Evolutionary conservation across 2,888 invertebrate species (phyloP).

Genomic region (Lottia gigantea): DNA sequence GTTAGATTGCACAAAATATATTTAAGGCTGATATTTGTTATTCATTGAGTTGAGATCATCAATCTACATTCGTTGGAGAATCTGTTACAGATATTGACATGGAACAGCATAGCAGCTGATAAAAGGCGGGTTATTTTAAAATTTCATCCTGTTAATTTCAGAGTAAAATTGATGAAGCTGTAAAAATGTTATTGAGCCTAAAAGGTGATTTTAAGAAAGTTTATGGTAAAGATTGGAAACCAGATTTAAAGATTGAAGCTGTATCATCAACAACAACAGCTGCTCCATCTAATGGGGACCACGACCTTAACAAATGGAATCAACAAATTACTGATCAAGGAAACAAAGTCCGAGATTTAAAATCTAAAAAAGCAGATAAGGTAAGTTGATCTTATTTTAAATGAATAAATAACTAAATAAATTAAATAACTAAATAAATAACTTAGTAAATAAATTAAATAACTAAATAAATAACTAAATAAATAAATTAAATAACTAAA

Average conservation of each 20-base stretch:
- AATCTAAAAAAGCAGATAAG: slow-evolving; percentile 77
- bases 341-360: slow-evolving; percentile 78
- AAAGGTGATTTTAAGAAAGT: slow-evolving; percentile 81
- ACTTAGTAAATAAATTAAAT: too few species aligned
- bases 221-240: slow-evolving; percentile 78
- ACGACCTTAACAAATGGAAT: slow-evolving; percentile 46
- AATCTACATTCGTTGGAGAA: too few species aligned
- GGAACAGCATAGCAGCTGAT: too few species aligned
- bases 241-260: slow-evolving; percentile 37
- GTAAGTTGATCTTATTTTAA: slow-evolving; percentile 46
- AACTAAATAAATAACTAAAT: too few species aligned
- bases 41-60: too few species aligned
- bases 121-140: too few species aligned
- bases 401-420: too few species aligned
- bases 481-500: too few species aligned
- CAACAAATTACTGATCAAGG: slow-evolving; percentile 74
- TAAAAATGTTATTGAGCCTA: slow-evolving; percentile 75
- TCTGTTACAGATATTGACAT: too few species aligned
- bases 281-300: slow-evolving; percentile 23
- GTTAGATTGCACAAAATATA: too few species aligned
- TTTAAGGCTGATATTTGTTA: too few species aligned
- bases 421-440: too few species aligned
- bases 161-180: slow-evolving; percentile 71
- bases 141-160: slow-evolving; percentile 22
- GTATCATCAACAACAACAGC: slow-evolving; percentile 23